Base-by-base conservation (phyloP, 2,797 vertebrate species). In the Rhincodon typus region DNA sequence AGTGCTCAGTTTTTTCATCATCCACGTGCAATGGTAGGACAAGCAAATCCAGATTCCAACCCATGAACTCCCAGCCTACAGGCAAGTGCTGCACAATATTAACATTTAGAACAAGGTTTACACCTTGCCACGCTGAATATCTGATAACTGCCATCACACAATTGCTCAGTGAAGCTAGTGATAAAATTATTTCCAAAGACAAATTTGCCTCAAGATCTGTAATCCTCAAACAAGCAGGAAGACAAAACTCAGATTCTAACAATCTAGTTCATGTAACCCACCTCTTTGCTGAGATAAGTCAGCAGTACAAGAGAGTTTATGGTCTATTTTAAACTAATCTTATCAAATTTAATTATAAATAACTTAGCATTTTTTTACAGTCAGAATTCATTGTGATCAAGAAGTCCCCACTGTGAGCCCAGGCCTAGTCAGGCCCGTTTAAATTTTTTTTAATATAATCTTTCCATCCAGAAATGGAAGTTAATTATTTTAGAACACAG, bases 401-500 rank as follows among this genome's bases (percentile, higher is more conserved):
- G 90, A 67, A 8, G 25, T 17, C 90, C 87, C 90, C 66, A 69
- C 90, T 69, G 90, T 25, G 90, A n/a, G 21, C 66, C 66, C 21
- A 93, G 66, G 90, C 38, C 62, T 93, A 10, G n/a, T 93, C 90
- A 93, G 62, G 90, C n/a, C 90, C 2, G n/a, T 3, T 34, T 67
- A 66, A 69, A 38, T 42, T 69, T 66, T 93, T 93, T 90, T 57
- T 23, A 77, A 77, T 38, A 8, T 93, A 93, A 93, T 93, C 90
- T 93, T 93, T 38, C 69, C 90, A 66, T 93, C 90, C 90, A 93
- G 90, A 69, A 93, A 93, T 93, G 66, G 90, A 93, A 93, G 66
- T 93, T 93, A 93, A 93, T 93, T 93, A 69, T 93, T 93, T 93
- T 69, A 67, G 90, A 93, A 93, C 90, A 93, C 90, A 93, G 90